Percentiles rank a stretch among this genome's conserved stretches.
phyloP scores from a whole-genome alignment of 1,140 invertebrate genomes.

The Drosophila paulistorum region DNA sequence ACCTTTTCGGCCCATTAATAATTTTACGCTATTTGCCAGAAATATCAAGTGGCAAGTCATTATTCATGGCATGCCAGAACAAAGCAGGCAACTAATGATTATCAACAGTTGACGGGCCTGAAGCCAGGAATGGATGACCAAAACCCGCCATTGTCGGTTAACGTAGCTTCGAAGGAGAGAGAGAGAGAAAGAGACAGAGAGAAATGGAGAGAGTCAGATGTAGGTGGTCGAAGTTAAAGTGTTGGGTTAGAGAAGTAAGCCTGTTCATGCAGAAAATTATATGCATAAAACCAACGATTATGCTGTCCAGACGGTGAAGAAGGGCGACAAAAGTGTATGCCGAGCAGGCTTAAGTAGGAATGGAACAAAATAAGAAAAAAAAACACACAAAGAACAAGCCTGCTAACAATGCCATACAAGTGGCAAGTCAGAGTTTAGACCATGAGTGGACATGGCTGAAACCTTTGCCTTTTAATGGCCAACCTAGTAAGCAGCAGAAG shows the following conservation, averaged over 20 bases:
- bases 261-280: slow-evolving; percentile 81
- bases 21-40: slow-evolving; percentile 75
- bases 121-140: slow-evolving; percentile 33
- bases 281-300: slow-evolving; percentile 80
- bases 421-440: slow-evolving; percentile 12
- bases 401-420: not conserved
- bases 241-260: slow-evolving; percentile 26
- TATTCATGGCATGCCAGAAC: slow-evolving; percentile 65
- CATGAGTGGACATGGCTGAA: slow-evolving; percentile 36
- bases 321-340: slow-evolving; percentile 46
- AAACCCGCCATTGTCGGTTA: slow-evolving; percentile 23
- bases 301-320: slow-evolving; percentile 66
- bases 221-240: no score
- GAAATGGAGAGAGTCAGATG: not conserved
- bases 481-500: slow-evolving; percentile 3
- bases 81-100: slow-evolving; percentile 67
- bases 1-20: slow-evolving; percentile 59
- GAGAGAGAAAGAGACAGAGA: not conserved
- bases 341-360: slow-evolving; percentile 25
- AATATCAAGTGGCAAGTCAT: slow-evolving; percentile 78
- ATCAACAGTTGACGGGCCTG: slow-evolving; percentile 49
- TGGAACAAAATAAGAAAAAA: slow-evolving; percentile 21
- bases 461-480: slow-evolving; percentile 46
- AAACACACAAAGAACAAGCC: slow-evolving; percentile 10
- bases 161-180: slow-evolving; percentile 3